phyloP scores from a whole-genome alignment of 1,140 invertebrate species.

The Alviniconcha marisindica region DNA sequence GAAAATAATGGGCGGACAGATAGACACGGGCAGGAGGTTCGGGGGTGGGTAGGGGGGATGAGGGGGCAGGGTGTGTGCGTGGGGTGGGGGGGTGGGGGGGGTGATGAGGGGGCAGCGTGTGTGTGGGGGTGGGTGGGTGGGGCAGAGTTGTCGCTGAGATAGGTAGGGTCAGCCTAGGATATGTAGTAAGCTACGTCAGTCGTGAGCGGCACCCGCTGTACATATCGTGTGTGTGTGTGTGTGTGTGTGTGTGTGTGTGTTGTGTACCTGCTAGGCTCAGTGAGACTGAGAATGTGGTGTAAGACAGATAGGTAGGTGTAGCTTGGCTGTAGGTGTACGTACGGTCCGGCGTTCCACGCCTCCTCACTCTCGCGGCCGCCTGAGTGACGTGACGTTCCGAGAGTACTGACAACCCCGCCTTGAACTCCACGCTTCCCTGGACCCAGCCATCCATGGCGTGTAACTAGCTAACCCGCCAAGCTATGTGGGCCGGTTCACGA shows the following conservation, averaged over 20 bases:
- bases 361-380: too few relatives aligned
- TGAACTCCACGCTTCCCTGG: too few relatives aligned
- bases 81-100: background rate
- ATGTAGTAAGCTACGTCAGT: background rate
- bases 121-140: background rate
- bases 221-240: background rate
- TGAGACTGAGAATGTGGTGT: too few relatives aligned
- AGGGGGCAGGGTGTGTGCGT: background rate
- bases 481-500: too few relatives aligned
- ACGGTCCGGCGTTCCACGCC: too few relatives aligned
- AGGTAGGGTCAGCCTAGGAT: background rate
- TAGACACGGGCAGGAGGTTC: background rate
- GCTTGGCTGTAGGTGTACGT: too few relatives aligned
- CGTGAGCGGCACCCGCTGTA: background rate
- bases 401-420: too few relatives aligned
- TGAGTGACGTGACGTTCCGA: too few relatives aligned
- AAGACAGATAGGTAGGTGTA: too few relatives aligned
- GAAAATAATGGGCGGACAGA: background rate
- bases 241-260: background rate
- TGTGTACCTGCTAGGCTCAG: too few relatives aligned
- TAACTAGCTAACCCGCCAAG: too few relatives aligned
- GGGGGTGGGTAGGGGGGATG: background rate
- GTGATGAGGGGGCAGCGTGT: background rate
- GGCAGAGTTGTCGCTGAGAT: background rate
- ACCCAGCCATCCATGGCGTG: too few relatives aligned